Percentiles rank a stretch among this genome's conserved stretches.
These are phyloP conservation scores for Cetonia aurata DNA, from an alignment of 2,888 invertebrate genomes.

Conservation along the genomic window DNA sequence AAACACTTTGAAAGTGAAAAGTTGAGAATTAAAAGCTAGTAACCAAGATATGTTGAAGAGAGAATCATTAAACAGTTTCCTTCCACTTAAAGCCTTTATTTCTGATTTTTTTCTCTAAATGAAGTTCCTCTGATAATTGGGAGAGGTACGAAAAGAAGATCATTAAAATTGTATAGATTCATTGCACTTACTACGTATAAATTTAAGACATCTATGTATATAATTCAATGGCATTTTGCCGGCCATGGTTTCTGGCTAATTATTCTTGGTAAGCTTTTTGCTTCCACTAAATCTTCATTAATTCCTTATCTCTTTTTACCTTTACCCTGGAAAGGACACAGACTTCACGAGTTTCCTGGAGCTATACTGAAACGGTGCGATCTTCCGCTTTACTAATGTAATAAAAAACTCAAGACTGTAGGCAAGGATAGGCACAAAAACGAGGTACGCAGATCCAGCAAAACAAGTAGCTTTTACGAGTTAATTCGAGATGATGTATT, in stretches of 20 bases:
- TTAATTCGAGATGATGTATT: conserved; percentile 38
- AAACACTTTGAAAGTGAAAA: no score
- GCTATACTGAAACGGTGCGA: background rate
- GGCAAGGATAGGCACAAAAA: background rate
- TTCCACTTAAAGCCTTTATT: no score
- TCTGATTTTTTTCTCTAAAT: no score
- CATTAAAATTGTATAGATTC: no score
- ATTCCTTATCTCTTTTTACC: conserved; percentile 3
- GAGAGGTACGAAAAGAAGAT: no score
- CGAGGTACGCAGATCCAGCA: conserved; percentile 22
- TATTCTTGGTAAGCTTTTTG: background rate
- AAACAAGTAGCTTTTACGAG: conserved; percentile 36
- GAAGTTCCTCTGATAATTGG: no score
- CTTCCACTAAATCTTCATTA: background rate
- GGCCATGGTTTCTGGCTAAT: conserved; percentile 1
- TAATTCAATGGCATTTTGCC: no score
- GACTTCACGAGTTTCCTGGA: background rate
- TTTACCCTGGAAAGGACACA: background rate
- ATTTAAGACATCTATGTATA: no score
- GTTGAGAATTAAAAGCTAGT: no score
- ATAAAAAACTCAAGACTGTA: conserved; percentile 6
- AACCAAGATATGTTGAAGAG: no score
- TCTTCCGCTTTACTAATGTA: conserved; percentile 11
- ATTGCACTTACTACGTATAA: no score
- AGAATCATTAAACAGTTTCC: no score